These are phyloP conservation scores for Antennarius maculatus DNA, from an alignment of 2,797 vertebrate genomes.

Conservation along the genomic window DNA sequence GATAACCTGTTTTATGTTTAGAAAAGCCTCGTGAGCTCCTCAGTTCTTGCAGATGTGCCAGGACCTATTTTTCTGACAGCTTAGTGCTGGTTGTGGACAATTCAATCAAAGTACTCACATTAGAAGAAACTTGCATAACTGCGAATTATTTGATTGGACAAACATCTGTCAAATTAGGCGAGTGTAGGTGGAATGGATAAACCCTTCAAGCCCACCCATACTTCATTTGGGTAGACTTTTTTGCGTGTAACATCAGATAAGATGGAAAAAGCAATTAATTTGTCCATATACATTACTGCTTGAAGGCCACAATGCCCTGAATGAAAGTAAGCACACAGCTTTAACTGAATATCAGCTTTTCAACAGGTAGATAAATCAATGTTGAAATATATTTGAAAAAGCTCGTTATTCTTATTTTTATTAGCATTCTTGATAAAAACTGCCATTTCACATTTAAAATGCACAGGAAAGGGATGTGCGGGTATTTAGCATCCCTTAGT, in stretches of 20 bases:
- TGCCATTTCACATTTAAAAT: too few relatives aligned
- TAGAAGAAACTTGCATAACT: constrained; percentile 59
- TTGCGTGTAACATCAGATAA: not conserved
- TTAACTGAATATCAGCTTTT: constrained; percentile 20
- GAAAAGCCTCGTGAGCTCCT: constrained; percentile 4
- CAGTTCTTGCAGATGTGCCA: constrained; percentile 41
- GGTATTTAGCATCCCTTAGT: too few relatives aligned
- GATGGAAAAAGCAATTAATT: constrained; percentile 2
- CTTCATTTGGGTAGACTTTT: constrained; percentile 27
- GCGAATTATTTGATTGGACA: constrained; percentile 45
- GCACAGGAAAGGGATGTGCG: too few relatives aligned
- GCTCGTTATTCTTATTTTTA: too few relatives aligned
- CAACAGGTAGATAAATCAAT: not conserved
- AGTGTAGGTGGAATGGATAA: constrained; percentile 58
- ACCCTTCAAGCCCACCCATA: constrained; percentile 50
- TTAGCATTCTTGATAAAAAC: too few relatives aligned
- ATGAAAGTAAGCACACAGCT: constrained; percentile 18
- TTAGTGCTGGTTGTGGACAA: constrained; percentile 44
- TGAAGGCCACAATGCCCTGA: not conserved
- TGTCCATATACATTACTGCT: not conserved
- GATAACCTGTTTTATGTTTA: not conserved
- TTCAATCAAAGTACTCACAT: constrained; percentile 59
- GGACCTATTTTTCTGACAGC: constrained; percentile 22
- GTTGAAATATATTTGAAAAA: too few relatives aligned
- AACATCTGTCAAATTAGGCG: constrained; percentile 61